Base-by-base conservation (phyloP, 2,888 invertebrate species). In the Cephus spinipes region DNA sequence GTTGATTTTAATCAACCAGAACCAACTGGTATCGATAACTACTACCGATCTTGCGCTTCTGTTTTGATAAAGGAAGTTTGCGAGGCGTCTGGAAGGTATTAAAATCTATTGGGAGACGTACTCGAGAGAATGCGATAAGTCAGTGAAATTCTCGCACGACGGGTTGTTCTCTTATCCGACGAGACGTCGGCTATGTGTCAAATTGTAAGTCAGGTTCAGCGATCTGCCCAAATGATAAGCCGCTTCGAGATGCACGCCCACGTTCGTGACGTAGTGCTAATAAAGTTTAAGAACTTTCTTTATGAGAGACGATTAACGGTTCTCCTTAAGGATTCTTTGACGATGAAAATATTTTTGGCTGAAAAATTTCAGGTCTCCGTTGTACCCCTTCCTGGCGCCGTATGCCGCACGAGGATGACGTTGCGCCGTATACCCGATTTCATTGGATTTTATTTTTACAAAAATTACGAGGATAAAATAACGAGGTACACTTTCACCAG, bases 381-480 rank as follows among this genome's bases (percentile, higher is more conserved):
- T 9, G 23, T 23, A 55, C 9, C 23, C 2, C 9, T 23, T 9
- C 55, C 23, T 55, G 55, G 55, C 23, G 55, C 1, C 23, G 1
- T 55, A 55, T 9, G 23, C 23, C 23, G 55, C 2, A 23, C 4
- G 23, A 6, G 23, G 23, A 55, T 55, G 55, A 55, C 23, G 55
- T 23, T 23, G 23, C 9, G 9, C 23, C 23, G 9, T 40, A 40
- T 23, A 40, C 1, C 23, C 40, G 40, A 23, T 40, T 40, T 23
- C 82, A 78, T 81, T 79, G 76, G 79, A 79, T 76, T 81, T 83
- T 82, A 81, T 83, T 81, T 81, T 81, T 81, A 79, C 82, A 81
- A 82, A 82, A 83, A 85, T 83, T 81, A 83, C 82, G 77, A 76
- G 82, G 81, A 83, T 84, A 83, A 85, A 84, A 81, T 81, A 83